These are phyloP conservation scores for Xanthorhoe spadicearia DNA, from an alignment of 2,888 invertebrate genomes.

Conservation along the genomic window DNA sequence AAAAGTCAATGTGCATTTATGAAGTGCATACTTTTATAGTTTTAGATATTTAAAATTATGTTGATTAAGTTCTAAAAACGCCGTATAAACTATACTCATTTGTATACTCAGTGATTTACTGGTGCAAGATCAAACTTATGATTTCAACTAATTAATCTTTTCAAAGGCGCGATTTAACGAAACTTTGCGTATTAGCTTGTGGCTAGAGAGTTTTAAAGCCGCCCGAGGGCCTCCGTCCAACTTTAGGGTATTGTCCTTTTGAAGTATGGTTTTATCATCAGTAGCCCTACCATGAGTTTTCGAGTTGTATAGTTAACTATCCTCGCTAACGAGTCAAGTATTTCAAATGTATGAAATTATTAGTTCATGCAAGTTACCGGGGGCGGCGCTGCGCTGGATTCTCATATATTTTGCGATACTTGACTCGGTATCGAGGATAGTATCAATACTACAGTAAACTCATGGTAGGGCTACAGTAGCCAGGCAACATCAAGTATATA, in stretches of 20 bases:
- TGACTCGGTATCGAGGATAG: too few species aligned
- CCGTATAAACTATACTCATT: slow-evolving; percentile 49
- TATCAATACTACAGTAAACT: too few species aligned
- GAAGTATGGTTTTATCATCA: background rate
- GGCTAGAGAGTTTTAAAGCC: background rate
- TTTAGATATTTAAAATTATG: slow-evolving; percentile 54
- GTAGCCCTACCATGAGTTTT: too few species aligned
- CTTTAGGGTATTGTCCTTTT: background rate
- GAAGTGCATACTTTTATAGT: slow-evolving; percentile 67
- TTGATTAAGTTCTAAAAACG: slow-evolving; percentile 58
- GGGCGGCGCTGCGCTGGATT: too few species aligned
- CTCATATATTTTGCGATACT: too few species aligned
- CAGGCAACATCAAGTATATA: too few species aligned
- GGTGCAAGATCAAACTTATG: background rate
- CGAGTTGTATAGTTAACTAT: too few species aligned
- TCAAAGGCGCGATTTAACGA: background rate
- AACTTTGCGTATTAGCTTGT: background rate
- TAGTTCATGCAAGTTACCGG: too few species aligned
- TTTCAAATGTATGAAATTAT: too few species aligned
- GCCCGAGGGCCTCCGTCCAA: too few species aligned
- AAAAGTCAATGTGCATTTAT: slow-evolving; percentile 74
- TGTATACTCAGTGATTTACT: slow-evolving; percentile 25
- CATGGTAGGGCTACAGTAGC: too few species aligned
- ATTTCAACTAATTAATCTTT: background rate
- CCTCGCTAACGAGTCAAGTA: too few species aligned